phyloP scores from a whole-genome alignment of 2,888 invertebrate genomes.

The Cyrtodaria siliqua region DNA sequence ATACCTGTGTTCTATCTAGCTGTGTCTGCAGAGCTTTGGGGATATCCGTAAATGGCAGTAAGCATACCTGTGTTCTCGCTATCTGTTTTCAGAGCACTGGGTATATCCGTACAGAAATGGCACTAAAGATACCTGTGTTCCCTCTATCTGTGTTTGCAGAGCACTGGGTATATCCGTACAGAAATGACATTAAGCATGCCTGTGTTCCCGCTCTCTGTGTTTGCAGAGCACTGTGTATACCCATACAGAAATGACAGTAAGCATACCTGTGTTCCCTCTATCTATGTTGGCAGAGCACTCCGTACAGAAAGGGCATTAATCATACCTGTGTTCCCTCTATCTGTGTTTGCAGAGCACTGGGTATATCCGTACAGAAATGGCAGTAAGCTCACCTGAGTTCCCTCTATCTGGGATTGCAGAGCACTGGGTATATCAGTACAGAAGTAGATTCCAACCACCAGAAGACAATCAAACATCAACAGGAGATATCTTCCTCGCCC shows the following conservation, averaged over 20 bases:
- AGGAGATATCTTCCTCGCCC: constrained; percentile 79
- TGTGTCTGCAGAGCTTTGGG: constrained; percentile 83
- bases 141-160: no score
- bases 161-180: background rate
- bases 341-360: background rate
- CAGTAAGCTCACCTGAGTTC: constrained; percentile 2
- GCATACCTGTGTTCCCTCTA: no score
- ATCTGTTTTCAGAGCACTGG: constrained; percentile 72
- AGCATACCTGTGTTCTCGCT: no score
- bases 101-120: no score
- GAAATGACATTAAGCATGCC: no score
- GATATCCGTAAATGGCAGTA: constrained; percentile 84
- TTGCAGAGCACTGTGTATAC: constrained; percentile 85
- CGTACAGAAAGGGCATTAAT: background rate
- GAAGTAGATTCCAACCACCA: constrained; percentile 84
- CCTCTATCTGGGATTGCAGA: constrained; percentile 80
- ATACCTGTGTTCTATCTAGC: constrained; percentile 67
- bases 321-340: no score
- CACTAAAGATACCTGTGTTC: no score
- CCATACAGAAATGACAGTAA: constrained; percentile 79
- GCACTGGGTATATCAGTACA: constrained; percentile 85
- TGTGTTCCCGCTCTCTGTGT: constrained; percentile 71
- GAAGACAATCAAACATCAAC: constrained; percentile 82
- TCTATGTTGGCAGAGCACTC: background rate
- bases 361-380: background rate